A percentile compares a stretch with the other conserved stretches of the same genome.
Evolutionary conservation across 2,797 vertebrate genomes (phyloP).

Genomic region (Paedocypris micromegethes): DNA sequence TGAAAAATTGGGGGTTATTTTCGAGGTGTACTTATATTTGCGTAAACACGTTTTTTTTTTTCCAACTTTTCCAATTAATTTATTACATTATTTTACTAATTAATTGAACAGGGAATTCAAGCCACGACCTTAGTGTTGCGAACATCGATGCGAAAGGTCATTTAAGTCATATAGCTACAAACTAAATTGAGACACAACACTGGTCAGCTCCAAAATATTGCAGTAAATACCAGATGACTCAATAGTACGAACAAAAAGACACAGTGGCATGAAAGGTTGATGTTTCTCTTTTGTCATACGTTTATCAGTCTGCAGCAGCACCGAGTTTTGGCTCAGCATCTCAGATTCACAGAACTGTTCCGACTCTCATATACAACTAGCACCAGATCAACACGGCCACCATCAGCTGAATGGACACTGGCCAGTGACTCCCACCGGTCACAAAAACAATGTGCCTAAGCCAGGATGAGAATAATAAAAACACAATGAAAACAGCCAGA

Average conservation of each 20-base stretch:
- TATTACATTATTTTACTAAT: too few species aligned
- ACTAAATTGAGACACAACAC: too few species aligned
- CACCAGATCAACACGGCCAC: slow-evolving; percentile 28
- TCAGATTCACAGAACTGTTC: slow-evolving; percentile 31
- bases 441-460: slow-evolving; percentile 16
- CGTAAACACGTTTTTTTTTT: too few species aligned
- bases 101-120: too few species aligned
- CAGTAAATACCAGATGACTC: neutral
- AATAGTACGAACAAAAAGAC: slow-evolving; percentile 8
- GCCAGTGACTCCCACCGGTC: slow-evolving; percentile 20
- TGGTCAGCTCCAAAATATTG: too few species aligned
- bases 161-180: too few species aligned
- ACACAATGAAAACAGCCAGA: slow-evolving; percentile 4
- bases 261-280: slow-evolving; percentile 19
- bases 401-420: slow-evolving; percentile 38
- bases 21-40: too few species aligned
- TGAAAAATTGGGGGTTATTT: too few species aligned
- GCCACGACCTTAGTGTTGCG: too few species aligned
- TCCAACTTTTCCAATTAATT: too few species aligned
- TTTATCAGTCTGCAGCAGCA: slow-evolving; percentile 42
- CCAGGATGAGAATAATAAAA: slow-evolving; percentile 6
- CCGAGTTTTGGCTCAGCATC: slow-evolving; percentile 20
- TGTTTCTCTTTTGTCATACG: slow-evolving; percentile 35
- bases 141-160: too few species aligned
- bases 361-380: slow-evolving; percentile 32